These are phyloP conservation scores for Epinotia ramella DNA, from an alignment of 2,888 invertebrate species.

Conservation along the genomic window DNA sequence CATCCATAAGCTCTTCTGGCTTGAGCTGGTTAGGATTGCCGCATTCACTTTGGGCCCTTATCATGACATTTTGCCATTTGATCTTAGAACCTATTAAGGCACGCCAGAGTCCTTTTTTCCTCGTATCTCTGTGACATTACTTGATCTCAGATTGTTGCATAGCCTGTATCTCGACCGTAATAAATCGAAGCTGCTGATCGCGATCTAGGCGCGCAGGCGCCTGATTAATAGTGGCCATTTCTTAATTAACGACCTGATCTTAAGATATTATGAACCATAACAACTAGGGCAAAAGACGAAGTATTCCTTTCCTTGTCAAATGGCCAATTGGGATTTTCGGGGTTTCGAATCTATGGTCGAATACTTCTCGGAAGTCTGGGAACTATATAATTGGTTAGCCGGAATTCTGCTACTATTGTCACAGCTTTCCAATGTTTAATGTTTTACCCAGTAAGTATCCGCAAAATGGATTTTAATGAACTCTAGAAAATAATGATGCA, in stretches of 20 bases:
- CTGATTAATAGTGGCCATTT: slow-evolving; percentile 73
- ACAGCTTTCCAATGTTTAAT: background rate
- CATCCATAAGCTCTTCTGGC: background rate
- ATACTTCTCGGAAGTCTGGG: background rate
- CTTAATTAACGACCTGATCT: slow-evolving; percentile 70
- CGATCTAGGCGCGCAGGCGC: slow-evolving; percentile 62
- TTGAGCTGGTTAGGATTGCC: background rate
- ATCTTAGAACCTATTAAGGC: slow-evolving; percentile 18
- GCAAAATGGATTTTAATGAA: background rate
- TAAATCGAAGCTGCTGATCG: slow-evolving; percentile 69
- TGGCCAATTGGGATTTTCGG: background rate
- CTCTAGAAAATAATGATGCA: background rate
- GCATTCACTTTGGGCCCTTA: background rate
- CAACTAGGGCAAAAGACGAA: slow-evolving; percentile 1
- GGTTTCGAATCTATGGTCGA: background rate
- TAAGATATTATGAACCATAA: slow-evolving; percentile 58
- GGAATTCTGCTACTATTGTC: background rate
- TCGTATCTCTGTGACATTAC: background rate
- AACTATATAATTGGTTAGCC: background rate
- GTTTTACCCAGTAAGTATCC: background rate
- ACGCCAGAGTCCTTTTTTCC: slow-evolving; percentile 14
- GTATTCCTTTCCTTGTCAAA: background rate
- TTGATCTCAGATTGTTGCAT: slow-evolving; percentile 50
- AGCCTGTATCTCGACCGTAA: slow-evolving; percentile 70
- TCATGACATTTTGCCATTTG: background rate